Evolutionary conservation across 2,797 vertebrate genomes (phyloP).

Genomic region (Myotis pilosus): DNA sequence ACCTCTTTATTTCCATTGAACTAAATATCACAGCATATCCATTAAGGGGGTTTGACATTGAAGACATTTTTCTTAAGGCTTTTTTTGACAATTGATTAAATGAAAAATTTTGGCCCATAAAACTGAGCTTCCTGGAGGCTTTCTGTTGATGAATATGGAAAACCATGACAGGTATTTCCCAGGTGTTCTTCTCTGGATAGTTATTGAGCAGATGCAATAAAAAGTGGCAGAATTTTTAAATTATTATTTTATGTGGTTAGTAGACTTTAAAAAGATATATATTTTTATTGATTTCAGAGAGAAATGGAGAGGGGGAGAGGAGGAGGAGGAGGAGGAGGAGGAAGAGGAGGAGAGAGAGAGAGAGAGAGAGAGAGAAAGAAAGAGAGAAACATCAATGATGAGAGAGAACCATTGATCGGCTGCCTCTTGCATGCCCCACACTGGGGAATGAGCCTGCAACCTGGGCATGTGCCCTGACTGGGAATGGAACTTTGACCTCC

Average conservation of each 20-base stretch:
- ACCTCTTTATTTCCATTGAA: constrained; percentile 27
- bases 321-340: too few relatives aligned
- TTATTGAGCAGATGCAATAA: constrained; percentile 30
- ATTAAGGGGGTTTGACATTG: background rate
- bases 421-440: too few relatives aligned
- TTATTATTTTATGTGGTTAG: background rate
- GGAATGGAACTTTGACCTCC: too few relatives aligned
- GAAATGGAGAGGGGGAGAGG: too few relatives aligned
- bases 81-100: constrained; percentile 7
- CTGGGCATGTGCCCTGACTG: too few relatives aligned
- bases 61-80: constrained; percentile 35
- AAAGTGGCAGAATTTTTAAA: background rate
- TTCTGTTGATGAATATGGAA: constrained; percentile 33
- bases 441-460: too few relatives aligned
- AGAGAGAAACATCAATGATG: too few relatives aligned
- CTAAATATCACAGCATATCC: background rate
- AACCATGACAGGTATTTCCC: background rate
- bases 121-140: constrained; percentile 37
- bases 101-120: background rate
- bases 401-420: too few relatives aligned
- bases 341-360: too few relatives aligned
- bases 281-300: too few relatives aligned
- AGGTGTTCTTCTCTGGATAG: constrained; percentile 10
- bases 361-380: too few relatives aligned
- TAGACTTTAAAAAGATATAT: too few relatives aligned